Percentiles rank a stretch among this genome's conserved stretches.
Evolutionary conservation across 2,797 vertebrate species (phyloP).

Genomic region (Taenioides sp.): DNA sequence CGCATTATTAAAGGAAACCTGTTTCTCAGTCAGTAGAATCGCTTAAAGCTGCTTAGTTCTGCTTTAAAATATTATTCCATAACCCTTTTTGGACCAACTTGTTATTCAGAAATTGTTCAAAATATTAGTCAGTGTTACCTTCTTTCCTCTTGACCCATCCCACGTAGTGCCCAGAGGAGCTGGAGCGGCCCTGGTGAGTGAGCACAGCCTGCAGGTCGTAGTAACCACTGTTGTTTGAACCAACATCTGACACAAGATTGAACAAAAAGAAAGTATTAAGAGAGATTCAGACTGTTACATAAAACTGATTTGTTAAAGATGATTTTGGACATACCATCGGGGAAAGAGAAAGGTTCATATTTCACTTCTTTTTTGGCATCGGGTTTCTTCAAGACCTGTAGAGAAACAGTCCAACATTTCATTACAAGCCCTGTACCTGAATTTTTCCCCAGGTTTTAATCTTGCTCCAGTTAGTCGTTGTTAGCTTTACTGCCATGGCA

Average conservation of each 20-base stretch:
- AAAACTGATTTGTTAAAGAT: not conserved
- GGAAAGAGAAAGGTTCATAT: conserved; percentile 90
- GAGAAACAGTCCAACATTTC: not conserved
- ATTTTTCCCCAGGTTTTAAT: too few relatives aligned
- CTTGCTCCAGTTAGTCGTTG: too few relatives aligned
- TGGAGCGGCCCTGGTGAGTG: conserved; percentile 97
- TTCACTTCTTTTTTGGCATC: conserved; percentile 83
- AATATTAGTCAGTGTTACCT: conserved; percentile 72
- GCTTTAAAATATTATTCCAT: too few relatives aligned
- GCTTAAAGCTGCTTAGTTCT: too few relatives aligned
- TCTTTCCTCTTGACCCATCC: conserved; percentile 99
- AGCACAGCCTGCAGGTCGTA: conserved; percentile 97
- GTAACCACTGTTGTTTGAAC: conserved; percentile 97
- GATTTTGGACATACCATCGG: conserved; percentile 84
- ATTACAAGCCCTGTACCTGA: too few relatives aligned
- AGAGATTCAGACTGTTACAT: not conserved
- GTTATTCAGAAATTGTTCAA: too few relatives aligned
- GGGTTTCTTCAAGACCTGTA: conserved; percentile 63
- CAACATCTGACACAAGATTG: conserved; percentile 79
- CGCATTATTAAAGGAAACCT: too few relatives aligned
- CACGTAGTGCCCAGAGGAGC: conserved; percentile 97
- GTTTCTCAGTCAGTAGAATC: too few relatives aligned
- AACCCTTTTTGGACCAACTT: too few relatives aligned
- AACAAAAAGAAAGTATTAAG: not conserved
- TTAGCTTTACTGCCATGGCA: too few relatives aligned